These are phyloP conservation scores for Rhabdornis inornatus DNA, from an alignment of 2,113 vertebrate genomes.

Conservation along the genomic window DNA sequence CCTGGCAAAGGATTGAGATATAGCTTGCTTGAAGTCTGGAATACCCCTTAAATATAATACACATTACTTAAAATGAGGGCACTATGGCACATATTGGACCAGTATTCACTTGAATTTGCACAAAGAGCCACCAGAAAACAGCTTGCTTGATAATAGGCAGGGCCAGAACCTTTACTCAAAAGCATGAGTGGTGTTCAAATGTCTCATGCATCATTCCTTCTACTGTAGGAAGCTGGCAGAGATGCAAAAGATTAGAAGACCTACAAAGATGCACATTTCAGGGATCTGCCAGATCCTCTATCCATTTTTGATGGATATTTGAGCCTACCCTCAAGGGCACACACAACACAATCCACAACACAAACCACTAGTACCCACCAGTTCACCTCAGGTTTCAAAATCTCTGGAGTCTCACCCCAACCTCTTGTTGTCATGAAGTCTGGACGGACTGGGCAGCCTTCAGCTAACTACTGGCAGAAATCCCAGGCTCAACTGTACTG, in stretches of 20 bases:
- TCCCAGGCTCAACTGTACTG: not conserved
- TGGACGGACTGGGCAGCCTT: not conserved
- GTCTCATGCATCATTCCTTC: not conserved
- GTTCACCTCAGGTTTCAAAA: not conserved
- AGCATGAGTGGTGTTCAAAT: not conserved
- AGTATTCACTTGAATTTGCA: not conserved
- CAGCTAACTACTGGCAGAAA: slow-evolving; percentile 1
- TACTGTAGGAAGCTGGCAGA: not conserved
- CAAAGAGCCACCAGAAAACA: not conserved
- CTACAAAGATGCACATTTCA: not conserved
- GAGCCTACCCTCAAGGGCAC: not conserved
- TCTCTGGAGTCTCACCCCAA: not conserved
- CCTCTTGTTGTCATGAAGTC: not conserved
- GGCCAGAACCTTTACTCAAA: not conserved
- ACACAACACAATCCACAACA: not conserved
- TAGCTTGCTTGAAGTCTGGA: not conserved
- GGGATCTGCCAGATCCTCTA: not conserved
- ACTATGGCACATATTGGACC: not conserved
- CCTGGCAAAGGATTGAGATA: not conserved
- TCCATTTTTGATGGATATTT: not conserved
- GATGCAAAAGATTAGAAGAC: not conserved
- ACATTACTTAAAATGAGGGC: not conserved
- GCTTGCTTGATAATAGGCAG: not conserved
- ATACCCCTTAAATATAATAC: not conserved
- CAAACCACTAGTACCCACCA: not conserved